Conservation (phyloP, 2,888 invertebrate species). For the Leptinotarsa juncta region DNA sequence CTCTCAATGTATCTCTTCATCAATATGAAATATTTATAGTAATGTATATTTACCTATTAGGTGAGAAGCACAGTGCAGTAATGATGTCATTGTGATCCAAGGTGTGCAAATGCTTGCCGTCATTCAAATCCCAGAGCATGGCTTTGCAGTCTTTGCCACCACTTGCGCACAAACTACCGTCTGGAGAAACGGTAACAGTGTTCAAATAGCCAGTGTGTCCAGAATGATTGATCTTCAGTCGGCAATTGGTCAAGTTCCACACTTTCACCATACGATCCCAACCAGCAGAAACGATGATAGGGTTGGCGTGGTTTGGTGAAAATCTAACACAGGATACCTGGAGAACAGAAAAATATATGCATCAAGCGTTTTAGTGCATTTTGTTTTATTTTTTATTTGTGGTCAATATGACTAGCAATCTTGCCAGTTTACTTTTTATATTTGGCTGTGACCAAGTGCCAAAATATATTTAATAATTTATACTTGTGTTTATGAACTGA, state of each 20-base stretch:
- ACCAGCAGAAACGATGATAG: constrained; percentile 98
- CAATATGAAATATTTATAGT: background rate
- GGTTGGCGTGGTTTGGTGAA: constrained; percentile 97
- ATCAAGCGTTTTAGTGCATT: background rate
- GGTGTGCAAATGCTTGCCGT: constrained; percentile 99
- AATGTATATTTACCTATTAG: constrained; percentile 77
- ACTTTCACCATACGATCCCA: constrained; percentile 99
- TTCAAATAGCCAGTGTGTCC: constrained; percentile 98
- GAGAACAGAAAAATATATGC: constrained; percentile 27
- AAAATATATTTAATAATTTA: background rate
- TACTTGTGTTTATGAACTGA: background rate
- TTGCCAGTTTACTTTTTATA: background rate
- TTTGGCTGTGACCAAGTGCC: background rate
- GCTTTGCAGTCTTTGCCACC: constrained; percentile 99
- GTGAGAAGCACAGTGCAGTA: constrained; percentile 98
- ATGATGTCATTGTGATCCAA: constrained; percentile 98
- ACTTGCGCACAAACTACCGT: constrained; percentile 99
- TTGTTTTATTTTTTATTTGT: background rate
- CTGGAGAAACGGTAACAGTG: constrained; percentile 98
- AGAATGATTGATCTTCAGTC: constrained; percentile 97
- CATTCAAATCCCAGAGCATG: constrained; percentile 99
- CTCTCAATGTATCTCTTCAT: constrained; percentile 10
- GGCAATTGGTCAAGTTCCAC: constrained; percentile 99
- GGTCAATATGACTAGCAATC: background rate
- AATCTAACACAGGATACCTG: constrained; percentile 92